Evolutionary conservation across 2,113 vertebrate genomes (phyloP).

Genomic region (Pachyramphus minor): DNA sequence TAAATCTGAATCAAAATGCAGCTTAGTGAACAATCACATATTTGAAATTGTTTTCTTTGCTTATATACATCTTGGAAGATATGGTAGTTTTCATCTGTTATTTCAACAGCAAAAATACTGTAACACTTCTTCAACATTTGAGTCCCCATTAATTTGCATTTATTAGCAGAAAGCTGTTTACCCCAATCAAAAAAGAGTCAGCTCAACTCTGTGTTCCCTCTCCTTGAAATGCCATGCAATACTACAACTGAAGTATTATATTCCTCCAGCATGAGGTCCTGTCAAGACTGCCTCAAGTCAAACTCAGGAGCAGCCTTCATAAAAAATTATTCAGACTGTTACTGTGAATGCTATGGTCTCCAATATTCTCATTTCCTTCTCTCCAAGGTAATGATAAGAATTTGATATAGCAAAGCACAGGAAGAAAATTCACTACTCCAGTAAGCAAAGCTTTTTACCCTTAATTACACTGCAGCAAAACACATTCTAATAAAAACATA

Average conservation of each 20-base stretch:
- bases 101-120: background rate
- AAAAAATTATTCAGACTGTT: background rate
- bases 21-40: background rate
- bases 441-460: background rate
- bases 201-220: background rate
- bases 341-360: background rate
- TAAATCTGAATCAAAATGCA: background rate
- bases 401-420: background rate
- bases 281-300: background rate
- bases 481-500: background rate
- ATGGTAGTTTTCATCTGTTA: background rate
- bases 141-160: background rate
- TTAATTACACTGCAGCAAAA: background rate
- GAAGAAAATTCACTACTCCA: background rate
- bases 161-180: background rate
- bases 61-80: background rate
- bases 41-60: background rate
- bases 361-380: background rate
- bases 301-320: background rate
- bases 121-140: fast-evolving
- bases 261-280: background rate
- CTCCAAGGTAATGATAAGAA: background rate
- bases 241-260: background rate
- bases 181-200: background rate
- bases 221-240: background rate